Evolutionary conservation across 2,888 invertebrate genomes (phyloP), one percentile per base, ranked within the genome.

Genomic region (Eristalis arbustorum): DNA sequence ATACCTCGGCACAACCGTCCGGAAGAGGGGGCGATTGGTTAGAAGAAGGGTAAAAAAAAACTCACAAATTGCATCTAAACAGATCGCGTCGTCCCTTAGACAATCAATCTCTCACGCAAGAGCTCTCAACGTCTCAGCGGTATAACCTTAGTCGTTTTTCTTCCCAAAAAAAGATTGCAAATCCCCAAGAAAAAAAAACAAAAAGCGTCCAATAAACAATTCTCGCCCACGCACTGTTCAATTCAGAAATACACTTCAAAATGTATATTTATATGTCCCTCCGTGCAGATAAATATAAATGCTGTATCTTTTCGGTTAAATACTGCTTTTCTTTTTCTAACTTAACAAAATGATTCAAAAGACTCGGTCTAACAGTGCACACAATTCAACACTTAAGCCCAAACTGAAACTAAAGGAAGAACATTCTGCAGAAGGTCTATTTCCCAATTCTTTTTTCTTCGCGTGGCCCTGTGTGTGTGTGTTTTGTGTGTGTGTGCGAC

Each of bases 321-420:
- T n/a, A n/a, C n/a, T n/a, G n/a, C n/a, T 34, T 56, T n/a, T 64
- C 31, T 23, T 22, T 23, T 40, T 73, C 11, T 42, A 18, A 49
- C 22, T 49, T 49, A 49, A 49, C 49, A 18, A 31, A 56, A 13
- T n/a, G 1, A 25, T 25, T 56, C 22, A 5, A 34, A 42, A 73
- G 57, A 71, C 31, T 76, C 69, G 31, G 28, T 23, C 57, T 25
- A 40, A 42, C 68, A 69, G 80, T 84, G 76, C 76, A 85, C 84
- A 87, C 85, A 67, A 82, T 82, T 78, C 85, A 82, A 74, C 82
- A 82, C 82, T 77, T 78, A 71, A 82, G 69, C 71, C 78, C 85
- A 82, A 87, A 87, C 85, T 87, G 71, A 87, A 81, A 69, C 77
- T 78, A 71, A 78, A 74, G 78, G 77, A 82, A 82, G 74, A 78